These are phyloP conservation scores for Procambarus clarkii DNA, from an alignment of 1,140 invertebrate species.

Conservation along the genomic window DNA sequence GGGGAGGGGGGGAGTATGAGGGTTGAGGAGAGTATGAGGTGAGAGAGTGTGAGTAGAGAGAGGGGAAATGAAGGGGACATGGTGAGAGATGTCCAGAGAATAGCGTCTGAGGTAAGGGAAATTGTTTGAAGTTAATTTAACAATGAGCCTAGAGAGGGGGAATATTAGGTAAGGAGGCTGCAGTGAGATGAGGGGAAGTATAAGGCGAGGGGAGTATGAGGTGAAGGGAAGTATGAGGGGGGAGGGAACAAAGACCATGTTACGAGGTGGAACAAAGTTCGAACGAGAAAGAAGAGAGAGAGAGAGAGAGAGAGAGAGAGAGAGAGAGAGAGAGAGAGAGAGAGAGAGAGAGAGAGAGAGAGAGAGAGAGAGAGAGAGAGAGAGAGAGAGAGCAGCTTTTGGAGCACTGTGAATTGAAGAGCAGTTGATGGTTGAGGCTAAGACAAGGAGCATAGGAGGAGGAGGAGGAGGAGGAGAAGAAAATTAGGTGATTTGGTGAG, in stretches of 20 bases:
- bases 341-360: slow-evolving; percentile 10
- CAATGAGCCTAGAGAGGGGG: not conserved
- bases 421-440: too few species aligned
- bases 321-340: not conserved
- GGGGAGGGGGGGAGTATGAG: not conserved
- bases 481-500: too few species aligned
- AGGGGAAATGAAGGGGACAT: not conserved
- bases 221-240: not conserved
- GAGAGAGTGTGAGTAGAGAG: not conserved
- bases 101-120: not conserved
- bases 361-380: not conserved
- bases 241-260: not conserved
- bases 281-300: not conserved
- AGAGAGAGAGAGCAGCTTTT: not conserved
- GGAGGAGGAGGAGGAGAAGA: too few species aligned
- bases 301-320: not conserved
- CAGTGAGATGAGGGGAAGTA: not conserved
- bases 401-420: too few species aligned
- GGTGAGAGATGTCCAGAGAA: not conserved
- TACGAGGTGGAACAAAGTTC: too few species aligned
- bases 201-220: not conserved
- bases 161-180: not conserved
- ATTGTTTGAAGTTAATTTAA: too few species aligned
- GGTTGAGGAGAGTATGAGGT: not conserved
- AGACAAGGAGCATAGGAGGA: too few species aligned